Percentiles rank a stretch among this genome's conserved stretches.
Evolutionary conservation across 2,113 vertebrate genomes (phyloP).

Genomic region (Prietella phreatophila): DNA sequence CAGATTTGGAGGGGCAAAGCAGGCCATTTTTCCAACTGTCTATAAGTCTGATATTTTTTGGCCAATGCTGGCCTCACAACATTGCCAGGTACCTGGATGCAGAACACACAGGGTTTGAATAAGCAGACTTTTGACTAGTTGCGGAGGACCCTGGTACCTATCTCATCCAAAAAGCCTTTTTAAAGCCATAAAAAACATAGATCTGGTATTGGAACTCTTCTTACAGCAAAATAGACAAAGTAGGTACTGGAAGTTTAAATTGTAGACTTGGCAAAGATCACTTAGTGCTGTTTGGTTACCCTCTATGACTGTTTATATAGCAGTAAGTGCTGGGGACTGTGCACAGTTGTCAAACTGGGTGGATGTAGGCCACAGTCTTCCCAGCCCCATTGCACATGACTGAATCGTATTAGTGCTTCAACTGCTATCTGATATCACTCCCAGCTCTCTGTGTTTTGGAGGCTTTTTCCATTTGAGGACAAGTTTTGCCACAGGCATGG

Average conservation of each 20-base stretch:
- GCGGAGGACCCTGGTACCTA: neutral
- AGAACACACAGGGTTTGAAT: neutral
- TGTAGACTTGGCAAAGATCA: neutral
- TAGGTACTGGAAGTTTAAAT: neutral
- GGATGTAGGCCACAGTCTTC: constrained; percentile 6
- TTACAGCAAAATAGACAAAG: neutral
- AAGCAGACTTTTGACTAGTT: neutral
- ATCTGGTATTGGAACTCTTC: neutral
- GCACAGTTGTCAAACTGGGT: constrained; percentile 1
- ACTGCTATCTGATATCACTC: constrained; percentile 50
- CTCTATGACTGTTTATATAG: neutral
- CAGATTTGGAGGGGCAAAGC: constrained; percentile 7
- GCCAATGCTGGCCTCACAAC: neutral
- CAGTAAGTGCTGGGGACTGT: neutral
- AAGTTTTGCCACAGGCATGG: constrained; percentile 48
- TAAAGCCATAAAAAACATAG: neutral
- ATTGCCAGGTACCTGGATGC: neutral
- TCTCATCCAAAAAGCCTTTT: neutral
- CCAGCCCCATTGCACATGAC: constrained; percentile 45
- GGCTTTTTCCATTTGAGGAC: constrained; percentile 52
- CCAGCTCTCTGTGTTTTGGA: constrained; percentile 45
- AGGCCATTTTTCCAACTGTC: neutral
- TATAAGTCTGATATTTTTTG: neutral
- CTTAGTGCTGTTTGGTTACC: neutral
- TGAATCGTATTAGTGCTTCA: constrained; percentile 54